Conservation (phyloP, 2,888 invertebrate genomes). For the Odontothrips loti region DNA sequence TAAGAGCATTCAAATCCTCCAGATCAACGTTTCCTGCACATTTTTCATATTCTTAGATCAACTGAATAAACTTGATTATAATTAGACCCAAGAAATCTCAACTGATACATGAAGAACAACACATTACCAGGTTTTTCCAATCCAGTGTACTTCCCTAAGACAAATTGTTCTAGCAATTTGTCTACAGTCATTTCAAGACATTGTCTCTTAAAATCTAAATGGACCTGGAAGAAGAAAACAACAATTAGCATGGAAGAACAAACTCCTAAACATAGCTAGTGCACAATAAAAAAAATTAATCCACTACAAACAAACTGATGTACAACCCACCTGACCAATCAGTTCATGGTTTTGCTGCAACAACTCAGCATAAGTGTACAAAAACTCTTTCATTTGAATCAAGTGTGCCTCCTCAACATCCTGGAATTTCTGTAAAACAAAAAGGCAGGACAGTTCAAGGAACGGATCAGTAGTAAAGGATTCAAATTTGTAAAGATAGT, state of each 20-base stretch:
- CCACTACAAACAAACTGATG: background rate
- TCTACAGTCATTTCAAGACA: constrained; percentile 89
- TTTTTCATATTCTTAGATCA: background rate
- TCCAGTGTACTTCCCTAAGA: constrained; percentile 87
- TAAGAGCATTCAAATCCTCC: background rate
- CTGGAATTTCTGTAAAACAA: constrained; percentile 70
- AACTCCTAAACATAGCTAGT: background rate
- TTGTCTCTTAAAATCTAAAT: constrained; percentile 86
- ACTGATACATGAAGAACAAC: background rate
- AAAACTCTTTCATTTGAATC: constrained; percentile 92
- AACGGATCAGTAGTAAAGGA: background rate
- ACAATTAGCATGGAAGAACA: constrained; percentile 27
- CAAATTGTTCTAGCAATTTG: constrained; percentile 85
- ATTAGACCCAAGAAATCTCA: constrained; percentile 44
- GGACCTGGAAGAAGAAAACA: constrained; percentile 56
- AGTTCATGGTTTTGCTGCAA: constrained; percentile 85
- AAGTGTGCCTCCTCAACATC: constrained; percentile 90
- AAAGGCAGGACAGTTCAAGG: constrained; percentile 30
- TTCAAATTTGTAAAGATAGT: constrained; percentile 33
- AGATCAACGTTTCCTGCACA: background rate
- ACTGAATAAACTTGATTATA: background rate
- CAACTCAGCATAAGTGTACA: constrained; percentile 81
- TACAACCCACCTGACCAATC: constrained; percentile 66
- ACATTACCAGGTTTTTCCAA: constrained; percentile 81
- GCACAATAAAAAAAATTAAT: constrained; percentile 25